Conservation (phyloP, 2,888 invertebrate species). For the Cantharis nigra region DNA sequence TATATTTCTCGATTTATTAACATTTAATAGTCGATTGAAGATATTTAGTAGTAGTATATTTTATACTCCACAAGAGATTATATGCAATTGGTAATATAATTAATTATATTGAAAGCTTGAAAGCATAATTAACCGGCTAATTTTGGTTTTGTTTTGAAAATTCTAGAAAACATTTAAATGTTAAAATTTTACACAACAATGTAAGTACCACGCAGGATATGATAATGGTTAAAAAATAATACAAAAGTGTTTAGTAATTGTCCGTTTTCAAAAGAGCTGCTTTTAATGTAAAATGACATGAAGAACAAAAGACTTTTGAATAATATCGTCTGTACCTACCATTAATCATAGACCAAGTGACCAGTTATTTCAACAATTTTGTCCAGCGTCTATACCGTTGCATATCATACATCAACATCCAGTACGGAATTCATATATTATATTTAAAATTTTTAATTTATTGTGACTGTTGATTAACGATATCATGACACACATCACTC, state of each 20-base stretch:
- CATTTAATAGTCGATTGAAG: background rate
- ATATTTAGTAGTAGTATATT: background rate
- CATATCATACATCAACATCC: background rate
- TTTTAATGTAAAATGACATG: conserved; percentile 34
- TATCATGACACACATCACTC: background rate
- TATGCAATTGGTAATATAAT: background rate
- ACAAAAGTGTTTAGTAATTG: conserved; percentile 17
- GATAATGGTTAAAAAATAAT: background rate
- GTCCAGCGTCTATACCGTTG: conserved; percentile 29
- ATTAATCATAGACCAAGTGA: conserved; percentile 41
- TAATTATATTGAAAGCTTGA: too few species aligned
- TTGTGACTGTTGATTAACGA: background rate
- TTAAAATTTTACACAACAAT: background rate
- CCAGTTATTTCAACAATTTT: conserved; percentile 40
- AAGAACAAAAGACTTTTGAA: conserved; percentile 32
- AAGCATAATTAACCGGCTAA: too few species aligned
- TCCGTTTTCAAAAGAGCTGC: conserved; percentile 30
- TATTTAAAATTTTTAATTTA: background rate
- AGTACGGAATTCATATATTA: background rate
- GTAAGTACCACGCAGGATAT: background rate
- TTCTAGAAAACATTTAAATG: background rate
- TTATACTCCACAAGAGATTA: background rate
- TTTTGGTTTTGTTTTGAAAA: background rate
- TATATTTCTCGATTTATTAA: background rate
- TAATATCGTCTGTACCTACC: conserved; percentile 38